These are phyloP conservation scores for Pardosa pseudoannulata DNA, from an alignment of 2,888 invertebrate genomes.

Conservation along the genomic window DNA sequence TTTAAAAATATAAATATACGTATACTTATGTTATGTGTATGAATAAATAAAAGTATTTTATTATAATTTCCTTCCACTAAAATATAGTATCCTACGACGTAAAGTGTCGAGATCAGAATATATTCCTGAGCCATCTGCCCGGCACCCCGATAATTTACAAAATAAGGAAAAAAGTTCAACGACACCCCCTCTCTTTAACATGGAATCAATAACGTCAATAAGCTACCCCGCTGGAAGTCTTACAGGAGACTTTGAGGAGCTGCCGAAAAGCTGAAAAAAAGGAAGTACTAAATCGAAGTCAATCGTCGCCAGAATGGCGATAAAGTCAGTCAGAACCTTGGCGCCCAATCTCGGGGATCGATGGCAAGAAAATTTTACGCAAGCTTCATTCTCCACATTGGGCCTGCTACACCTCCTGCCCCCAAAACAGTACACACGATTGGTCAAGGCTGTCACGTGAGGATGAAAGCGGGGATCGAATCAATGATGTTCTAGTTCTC, in stretches of 20 bases:
- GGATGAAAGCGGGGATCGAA: conserved; percentile 47
- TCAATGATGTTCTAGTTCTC: conserved; percentile 64
- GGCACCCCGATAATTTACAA: neutral
- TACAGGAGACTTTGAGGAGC: neutral
- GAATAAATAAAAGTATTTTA: too few relatives aligned
- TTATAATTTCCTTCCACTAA: too few relatives aligned
- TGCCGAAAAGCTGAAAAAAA: neutral
- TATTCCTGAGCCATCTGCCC: too few relatives aligned
- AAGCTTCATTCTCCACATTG: conserved; percentile 39
- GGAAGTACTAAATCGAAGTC: neutral
- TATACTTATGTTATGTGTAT: too few relatives aligned
- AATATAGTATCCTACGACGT: too few relatives aligned
- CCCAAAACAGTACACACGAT: conserved; percentile 37
- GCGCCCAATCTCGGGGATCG: conserved; percentile 26
- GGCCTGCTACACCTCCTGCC: conserved; percentile 29
- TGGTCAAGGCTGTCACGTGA: conserved; percentile 70
- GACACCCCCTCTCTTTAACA: neutral
- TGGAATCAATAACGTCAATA: neutral
- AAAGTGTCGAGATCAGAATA: too few relatives aligned
- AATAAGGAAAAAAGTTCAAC: neutral
- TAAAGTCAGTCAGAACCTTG: neutral
- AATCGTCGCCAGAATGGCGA: conserved; percentile 33
- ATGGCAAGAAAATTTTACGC: conserved; percentile 42
- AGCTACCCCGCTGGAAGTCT: neutral
- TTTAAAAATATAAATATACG: too few relatives aligned